Evolutionary conservation across 2,113 vertebrate species (phyloP).

Genomic region (Thryonomys swinderianus): DNA sequence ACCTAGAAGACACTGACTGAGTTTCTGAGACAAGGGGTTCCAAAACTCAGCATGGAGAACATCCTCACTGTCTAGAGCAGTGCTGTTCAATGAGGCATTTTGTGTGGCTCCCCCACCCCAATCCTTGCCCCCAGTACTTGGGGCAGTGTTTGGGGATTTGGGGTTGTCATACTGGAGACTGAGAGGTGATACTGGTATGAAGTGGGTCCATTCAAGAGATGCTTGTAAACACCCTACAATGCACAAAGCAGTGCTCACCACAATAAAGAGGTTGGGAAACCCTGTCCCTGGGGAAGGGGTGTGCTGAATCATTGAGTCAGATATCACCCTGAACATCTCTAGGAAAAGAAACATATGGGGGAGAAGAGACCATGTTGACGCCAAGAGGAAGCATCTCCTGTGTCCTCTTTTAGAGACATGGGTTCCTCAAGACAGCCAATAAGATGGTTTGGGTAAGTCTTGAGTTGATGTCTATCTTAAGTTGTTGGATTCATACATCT

Average conservation of each 20-base stretch:
- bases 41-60: not conserved
- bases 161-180: not conserved
- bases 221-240: not conserved
- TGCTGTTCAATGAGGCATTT: not conserved
- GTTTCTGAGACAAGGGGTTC: not conserved
- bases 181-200: not conserved
- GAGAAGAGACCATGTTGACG: not conserved
- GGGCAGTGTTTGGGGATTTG: not conserved
- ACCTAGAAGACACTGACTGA: not conserved
- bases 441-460: not conserved
- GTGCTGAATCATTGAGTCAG: not conserved
- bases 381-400: not conserved
- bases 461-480: slow-evolving; percentile 47
- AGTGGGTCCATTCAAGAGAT: not conserved
- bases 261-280: not conserved
- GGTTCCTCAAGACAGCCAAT: slow-evolving; percentile 33
- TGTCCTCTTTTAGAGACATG: not conserved
- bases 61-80: not conserved
- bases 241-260: not conserved
- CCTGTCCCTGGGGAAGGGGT: not conserved
- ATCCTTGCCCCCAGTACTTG: not conserved
- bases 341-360: not conserved
- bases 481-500: slow-evolving; percentile 21
- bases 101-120: accelerated
- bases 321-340: not conserved